Evolutionary conservation across 2,113 vertebrate genomes (phyloP).

Genomic region (Periophthalmus modestus): DNA sequence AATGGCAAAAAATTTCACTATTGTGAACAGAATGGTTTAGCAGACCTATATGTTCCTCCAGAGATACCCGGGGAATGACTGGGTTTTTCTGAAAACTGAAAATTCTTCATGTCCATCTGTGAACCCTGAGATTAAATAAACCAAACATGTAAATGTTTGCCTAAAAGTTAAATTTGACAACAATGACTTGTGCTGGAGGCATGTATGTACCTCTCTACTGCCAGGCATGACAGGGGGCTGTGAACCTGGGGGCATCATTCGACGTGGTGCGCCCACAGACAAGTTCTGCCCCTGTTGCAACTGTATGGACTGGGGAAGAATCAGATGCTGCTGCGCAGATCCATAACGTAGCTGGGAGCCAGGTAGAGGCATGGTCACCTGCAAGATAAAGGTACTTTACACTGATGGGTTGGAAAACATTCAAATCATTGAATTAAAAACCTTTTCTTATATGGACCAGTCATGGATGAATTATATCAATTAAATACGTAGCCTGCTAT

Average conservation of each 20-base stretch:
- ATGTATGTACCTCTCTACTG: slow-evolving; percentile 85
- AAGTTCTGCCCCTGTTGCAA: slow-evolving; percentile 95
- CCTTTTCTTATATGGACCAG: too few relatives aligned
- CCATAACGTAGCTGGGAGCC: slow-evolving; percentile 94
- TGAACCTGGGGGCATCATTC: slow-evolving; percentile 89
- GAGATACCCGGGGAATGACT: slow-evolving; percentile 84
- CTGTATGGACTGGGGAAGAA: slow-evolving; percentile 96
- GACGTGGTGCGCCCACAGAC: slow-evolving; percentile 88
- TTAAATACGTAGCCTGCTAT: too few relatives aligned
- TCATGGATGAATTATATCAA: too few relatives aligned
- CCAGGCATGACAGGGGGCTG: slow-evolving; percentile 86
- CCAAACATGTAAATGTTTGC: background rate
- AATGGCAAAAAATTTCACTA: background rate
- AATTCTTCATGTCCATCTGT: slow-evolving; percentile 97
- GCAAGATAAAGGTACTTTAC: background rate
- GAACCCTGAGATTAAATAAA: slow-evolving; percentile 75
- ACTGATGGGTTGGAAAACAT: background rate
- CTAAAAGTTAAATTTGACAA: background rate
- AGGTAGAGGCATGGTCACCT: slow-evolving; percentile 97
- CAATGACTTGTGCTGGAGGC: background rate
- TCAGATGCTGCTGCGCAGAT: slow-evolving; percentile 95
- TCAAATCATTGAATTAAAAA: background rate
- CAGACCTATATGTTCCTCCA: slow-evolving; percentile 89
- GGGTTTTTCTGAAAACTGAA: slow-evolving; percentile 94
- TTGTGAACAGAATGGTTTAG: background rate